These are phyloP conservation scores for Athetis lepigone DNA, from an alignment of 2,888 invertebrate species.

Conservation along the genomic window DNA sequence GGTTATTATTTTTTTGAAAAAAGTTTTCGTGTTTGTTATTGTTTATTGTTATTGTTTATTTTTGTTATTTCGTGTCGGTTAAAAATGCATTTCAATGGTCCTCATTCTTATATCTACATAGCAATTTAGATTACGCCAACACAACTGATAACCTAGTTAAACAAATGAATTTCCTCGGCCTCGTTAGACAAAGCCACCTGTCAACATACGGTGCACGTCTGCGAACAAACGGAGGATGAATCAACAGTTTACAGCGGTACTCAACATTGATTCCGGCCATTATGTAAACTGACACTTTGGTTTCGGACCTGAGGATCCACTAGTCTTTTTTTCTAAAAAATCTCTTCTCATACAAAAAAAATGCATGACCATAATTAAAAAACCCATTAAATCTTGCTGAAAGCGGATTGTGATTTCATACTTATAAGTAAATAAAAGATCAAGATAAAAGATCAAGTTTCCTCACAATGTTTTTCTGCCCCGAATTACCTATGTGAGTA, in stretches of 20 bases:
- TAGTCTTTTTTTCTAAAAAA: too few relatives aligned
- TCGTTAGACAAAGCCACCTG: slow-evolving; percentile 52
- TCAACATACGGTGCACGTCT: slow-evolving; percentile 55
- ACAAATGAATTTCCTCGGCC: slow-evolving; percentile 46
- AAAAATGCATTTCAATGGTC: neutral
- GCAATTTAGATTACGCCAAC: slow-evolving; percentile 39
- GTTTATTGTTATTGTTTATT: too few relatives aligned
- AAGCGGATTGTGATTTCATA: too few relatives aligned
- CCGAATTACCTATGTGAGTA: too few relatives aligned
- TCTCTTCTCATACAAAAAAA: too few relatives aligned
- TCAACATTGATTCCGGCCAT: slow-evolving; percentile 19
- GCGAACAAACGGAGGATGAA: slow-evolving; percentile 44
- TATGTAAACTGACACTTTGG: neutral
- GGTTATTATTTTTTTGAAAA: neutral
- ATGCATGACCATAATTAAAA: too few relatives aligned
- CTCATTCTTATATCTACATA: slow-evolving; percentile 4
- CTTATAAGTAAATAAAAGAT: too few relatives aligned
- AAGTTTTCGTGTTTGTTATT: neutral
- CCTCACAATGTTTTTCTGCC: too few relatives aligned
- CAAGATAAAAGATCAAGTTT: too few relatives aligned
- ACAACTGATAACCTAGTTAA: slow-evolving; percentile 52
- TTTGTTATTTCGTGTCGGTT: too few relatives aligned
- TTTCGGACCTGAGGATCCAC: neutral
- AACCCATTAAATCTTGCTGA: too few relatives aligned
- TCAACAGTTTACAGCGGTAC: slow-evolving; percentile 42